These are phyloP conservation scores for Pararge aegeria DNA, from an alignment of 1,140 invertebrate genomes.

Conservation along the genomic window DNA sequence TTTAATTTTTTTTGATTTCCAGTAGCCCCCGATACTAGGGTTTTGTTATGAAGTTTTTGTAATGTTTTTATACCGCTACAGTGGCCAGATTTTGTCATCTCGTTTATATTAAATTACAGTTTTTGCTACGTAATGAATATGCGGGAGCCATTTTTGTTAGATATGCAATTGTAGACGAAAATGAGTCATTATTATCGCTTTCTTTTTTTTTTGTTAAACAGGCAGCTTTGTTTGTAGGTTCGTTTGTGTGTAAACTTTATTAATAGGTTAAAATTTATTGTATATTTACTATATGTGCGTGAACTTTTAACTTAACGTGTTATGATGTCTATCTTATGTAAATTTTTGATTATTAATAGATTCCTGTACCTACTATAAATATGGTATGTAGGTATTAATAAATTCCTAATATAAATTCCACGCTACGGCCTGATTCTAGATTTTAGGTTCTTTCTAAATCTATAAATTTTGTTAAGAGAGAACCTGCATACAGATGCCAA, in stretches of 20 bases:
- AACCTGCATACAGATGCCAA: too few relatives aligned
- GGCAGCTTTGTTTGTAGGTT: conserved; percentile 28
- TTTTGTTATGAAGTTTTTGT: conserved; percentile 47
- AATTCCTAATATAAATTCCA: too few relatives aligned
- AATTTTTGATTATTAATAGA: too few relatives aligned
- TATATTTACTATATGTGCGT: background rate
- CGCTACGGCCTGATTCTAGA: too few relatives aligned
- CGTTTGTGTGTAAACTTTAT: conserved; percentile 20
- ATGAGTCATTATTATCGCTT: conserved; percentile 56
- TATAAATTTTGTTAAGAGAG: too few relatives aligned
- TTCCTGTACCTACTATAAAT: too few relatives aligned
- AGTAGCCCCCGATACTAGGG: conserved; percentile 42
- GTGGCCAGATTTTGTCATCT: conserved; percentile 72
- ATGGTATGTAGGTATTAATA: too few relatives aligned
- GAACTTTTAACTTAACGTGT: too few relatives aligned
- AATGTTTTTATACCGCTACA: conserved; percentile 55
- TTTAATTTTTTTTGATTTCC: conserved; percentile 54
- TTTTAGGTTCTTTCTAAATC: too few relatives aligned
- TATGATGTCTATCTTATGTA: too few relatives aligned
- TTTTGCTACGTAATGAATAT: conserved; percentile 72
- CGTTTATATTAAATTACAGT: conserved; percentile 78
- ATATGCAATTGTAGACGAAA: conserved; percentile 62
- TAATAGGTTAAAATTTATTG: background rate
- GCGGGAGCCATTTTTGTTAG: conserved; percentile 57
- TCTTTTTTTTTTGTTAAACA: conserved; percentile 42